Evolutionary conservation across 2,797 vertebrate species (phyloP).

Genomic region (Spinus olivaceus): DNA sequence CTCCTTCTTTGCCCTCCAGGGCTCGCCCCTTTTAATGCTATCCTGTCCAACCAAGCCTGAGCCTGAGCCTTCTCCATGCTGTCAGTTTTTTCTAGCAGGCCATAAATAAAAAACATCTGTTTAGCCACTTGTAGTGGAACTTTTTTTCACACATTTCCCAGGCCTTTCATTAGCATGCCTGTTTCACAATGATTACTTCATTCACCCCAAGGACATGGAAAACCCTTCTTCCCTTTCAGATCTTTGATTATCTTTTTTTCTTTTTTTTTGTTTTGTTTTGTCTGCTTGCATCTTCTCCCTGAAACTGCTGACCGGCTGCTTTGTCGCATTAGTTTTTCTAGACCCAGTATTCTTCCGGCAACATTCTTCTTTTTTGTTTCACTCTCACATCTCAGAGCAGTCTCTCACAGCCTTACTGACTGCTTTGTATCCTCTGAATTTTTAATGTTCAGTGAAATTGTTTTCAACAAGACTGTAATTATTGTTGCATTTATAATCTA

Average conservation of each 20-base stretch:
- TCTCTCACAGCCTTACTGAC: background rate
- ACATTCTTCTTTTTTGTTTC: background rate
- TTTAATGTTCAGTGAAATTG: background rate
- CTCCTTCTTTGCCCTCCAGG: background rate
- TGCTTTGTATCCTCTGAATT: background rate
- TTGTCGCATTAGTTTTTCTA: background rate
- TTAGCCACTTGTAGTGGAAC: background rate
- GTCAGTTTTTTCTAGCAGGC: background rate
- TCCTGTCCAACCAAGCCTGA: background rate
- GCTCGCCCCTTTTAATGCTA: background rate
- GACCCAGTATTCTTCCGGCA: fast-evolving
- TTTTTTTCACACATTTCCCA: background rate
- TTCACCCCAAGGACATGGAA: background rate
- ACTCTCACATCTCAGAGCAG: background rate
- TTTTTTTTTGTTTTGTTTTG: background rate
- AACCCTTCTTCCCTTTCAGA: background rate
- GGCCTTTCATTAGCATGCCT: background rate
- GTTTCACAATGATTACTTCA: background rate
- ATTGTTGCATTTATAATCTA: background rate
- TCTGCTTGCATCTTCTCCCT: background rate
- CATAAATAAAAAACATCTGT: background rate
- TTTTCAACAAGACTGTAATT: background rate
- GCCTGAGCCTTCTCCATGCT: background rate
- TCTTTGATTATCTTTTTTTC: background rate
- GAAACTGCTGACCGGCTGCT: background rate